Base-by-base conservation (phyloP, 2,797 vertebrate species). In the Ispidina picta region DNA sequence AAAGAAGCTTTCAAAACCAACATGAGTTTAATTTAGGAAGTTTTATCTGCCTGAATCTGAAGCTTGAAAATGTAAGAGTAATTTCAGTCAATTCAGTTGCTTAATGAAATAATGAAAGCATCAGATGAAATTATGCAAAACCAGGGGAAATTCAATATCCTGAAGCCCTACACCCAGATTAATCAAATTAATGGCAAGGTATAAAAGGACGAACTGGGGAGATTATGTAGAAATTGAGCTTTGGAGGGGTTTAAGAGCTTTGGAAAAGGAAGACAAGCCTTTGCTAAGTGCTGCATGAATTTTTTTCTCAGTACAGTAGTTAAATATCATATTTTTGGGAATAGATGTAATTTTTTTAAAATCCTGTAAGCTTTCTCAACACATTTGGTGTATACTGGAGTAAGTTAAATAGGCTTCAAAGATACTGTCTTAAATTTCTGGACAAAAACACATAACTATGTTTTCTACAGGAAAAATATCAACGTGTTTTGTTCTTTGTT, bases 131-230 rank as follows among this genome's bases (percentile, higher is more conserved):
- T 95, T 88, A 90, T 78, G 86, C 88, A 95, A 95, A 95, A 89
- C 44, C 49, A 56, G 72, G 37, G 62, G 56, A 95, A 95, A 86
- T 94, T 95, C 84, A 82, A 46, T 94, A 90, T 90, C 72, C 71
- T 92, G 86, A 90, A 94, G 71, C 52, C 29, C 31, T 83, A 73
- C 26, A 48, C 5, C 4, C 46, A 84, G 81, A 79, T 89, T 90
- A 86, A 93, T 93, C 72, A 94, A 94, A 92, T 92, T 89, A 94
- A 92, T 87, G 41, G 39, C 56, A 87, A 93, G 62, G 73, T 95
- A 73, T 82, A 79, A 89, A 86, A 83, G 49, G 76, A 73, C 39
- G 54, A 33, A 65, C 83, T 82, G 84, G 78, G 39, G 64, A 93
- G 49, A 89, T 90, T 84, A 87, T 73, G 44, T 73, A 82, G 69